phyloP scores from a whole-genome alignment of 2,888 invertebrate species.

The Idaea biselata region DNA sequence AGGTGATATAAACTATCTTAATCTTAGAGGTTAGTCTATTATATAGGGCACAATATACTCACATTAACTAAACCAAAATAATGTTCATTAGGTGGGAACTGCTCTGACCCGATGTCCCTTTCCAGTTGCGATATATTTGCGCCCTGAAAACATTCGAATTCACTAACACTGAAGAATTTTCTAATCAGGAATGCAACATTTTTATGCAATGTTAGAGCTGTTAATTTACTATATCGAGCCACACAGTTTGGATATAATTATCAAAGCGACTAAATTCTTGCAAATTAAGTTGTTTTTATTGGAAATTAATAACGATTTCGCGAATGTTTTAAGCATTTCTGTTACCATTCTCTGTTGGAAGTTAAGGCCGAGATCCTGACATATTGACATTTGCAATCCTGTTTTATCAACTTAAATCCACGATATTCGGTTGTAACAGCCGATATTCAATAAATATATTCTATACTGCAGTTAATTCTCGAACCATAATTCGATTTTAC shows the following conservation, averaged over 20 bases:
- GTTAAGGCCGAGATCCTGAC: constrained; percentile 81
- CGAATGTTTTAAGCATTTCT: constrained; percentile 26
- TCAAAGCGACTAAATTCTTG: background rate
- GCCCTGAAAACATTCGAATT: constrained; percentile 83
- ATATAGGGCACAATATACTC: constrained; percentile 72
- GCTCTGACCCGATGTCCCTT: constrained; percentile 99
- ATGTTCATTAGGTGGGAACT: constrained; percentile 99
- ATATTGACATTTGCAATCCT: constrained; percentile 81
- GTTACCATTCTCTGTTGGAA: constrained; percentile 80
- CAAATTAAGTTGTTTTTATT: background rate
- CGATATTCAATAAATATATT: constrained; percentile 43
- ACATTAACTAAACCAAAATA: constrained; percentile 99
- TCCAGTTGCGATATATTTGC: constrained; percentile 99
- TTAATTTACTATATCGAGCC: background rate
- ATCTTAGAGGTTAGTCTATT: background rate
- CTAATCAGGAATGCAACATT: background rate
- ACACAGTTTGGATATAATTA: background rate
- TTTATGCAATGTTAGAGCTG: background rate
- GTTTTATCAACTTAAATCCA: constrained; percentile 59
- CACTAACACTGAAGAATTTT: background rate
- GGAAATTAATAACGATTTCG: background rate
- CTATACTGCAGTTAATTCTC: constrained; percentile 43
- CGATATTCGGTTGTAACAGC: constrained; percentile 48
- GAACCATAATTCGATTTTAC: constrained; percentile 57
- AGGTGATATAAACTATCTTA: background rate